Percentiles rank a stretch among this genome's conserved stretches.
These are phyloP conservation scores for Leptopterna dolabrata DNA, from an alignment of 2,888 invertebrate species.

Conservation along the genomic window DNA sequence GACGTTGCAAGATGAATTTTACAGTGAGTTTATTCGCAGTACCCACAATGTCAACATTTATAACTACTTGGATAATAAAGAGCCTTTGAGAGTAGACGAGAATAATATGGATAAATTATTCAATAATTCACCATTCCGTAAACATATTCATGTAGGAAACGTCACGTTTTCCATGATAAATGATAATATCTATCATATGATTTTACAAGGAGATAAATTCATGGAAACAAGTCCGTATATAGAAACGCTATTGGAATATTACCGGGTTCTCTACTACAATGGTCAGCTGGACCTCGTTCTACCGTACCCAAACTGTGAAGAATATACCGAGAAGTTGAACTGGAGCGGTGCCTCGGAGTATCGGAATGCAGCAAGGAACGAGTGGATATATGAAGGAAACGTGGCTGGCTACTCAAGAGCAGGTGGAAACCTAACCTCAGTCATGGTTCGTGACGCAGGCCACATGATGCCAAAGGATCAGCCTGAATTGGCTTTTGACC, in stretches of 20 bases:
- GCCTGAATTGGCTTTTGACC: slow-evolving; percentile 79
- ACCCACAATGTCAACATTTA: neutral
- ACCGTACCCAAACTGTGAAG: slow-evolving; percentile 85
- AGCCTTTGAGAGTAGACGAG: neutral
- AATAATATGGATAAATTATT: neutral
- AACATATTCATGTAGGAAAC: slow-evolving; percentile 60
- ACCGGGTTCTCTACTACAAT: slow-evolving; percentile 83
- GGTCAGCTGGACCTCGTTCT: slow-evolving; percentile 95
- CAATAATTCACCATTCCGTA: neutral
- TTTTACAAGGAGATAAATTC: slow-evolving; percentile 82
- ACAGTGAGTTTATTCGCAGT: neutral
- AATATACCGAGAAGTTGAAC: slow-evolving; percentile 78
- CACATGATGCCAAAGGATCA: slow-evolving; percentile 87
- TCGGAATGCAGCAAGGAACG: slow-evolving; percentile 73
- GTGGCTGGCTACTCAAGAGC: slow-evolving; percentile 82
- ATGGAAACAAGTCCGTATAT: slow-evolving; percentile 81
- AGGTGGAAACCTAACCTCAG: slow-evolving; percentile 78
- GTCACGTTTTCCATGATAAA: neutral
- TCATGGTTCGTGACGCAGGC: slow-evolving; percentile 82
- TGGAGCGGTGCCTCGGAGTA: slow-evolving; percentile 77
- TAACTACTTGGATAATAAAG: neutral
- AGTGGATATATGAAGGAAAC: slow-evolving; percentile 75
- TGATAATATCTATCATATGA: slow-evolving; percentile 72
- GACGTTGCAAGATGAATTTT: neutral
- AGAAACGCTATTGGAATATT: slow-evolving; percentile 73